Percentiles rank a stretch among this genome's conserved stretches.
Evolutionary conservation across 2,888 invertebrate genomes (phyloP).

Genomic region (Argynnis bischoffii): DNA sequence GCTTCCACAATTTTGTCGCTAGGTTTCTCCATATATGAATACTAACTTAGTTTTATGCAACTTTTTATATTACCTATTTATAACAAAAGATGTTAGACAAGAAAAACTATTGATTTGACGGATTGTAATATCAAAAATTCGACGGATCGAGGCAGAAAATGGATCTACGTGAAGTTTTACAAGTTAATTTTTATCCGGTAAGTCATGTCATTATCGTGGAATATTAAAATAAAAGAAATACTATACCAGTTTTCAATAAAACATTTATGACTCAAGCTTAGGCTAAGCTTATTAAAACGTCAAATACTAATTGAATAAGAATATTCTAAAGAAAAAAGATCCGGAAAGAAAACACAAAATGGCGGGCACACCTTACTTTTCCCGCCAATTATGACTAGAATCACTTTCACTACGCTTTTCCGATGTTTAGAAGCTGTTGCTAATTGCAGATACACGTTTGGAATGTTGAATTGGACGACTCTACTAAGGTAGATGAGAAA

Average conservation of each 20-base stretch:
- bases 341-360: slow-evolving; percentile 66
- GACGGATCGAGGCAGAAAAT: no score
- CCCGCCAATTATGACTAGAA: slow-evolving; percentile 61
- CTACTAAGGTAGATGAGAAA: slow-evolving; percentile 28
- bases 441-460: slow-evolving; percentile 42
- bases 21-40: slow-evolving; percentile 4
- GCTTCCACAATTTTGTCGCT: neutral
- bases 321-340: slow-evolving; percentile 42
- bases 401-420: slow-evolving; percentile 68
- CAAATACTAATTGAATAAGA: neutral
- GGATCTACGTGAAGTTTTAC: no score
- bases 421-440: slow-evolving; percentile 45
- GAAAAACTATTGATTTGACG: no score
- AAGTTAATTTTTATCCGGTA: no score
- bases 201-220: no score
- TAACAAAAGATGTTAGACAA: no score
- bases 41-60: neutral
- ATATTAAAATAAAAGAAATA: no score
- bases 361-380: slow-evolving; percentile 59
- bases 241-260: no score
- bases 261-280: no score
- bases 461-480: slow-evolving; percentile 44
- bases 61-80: no score
- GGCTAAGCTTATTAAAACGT: no score
- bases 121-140: no score